Conservation (phyloP, 2,888 invertebrate genomes). For the Lasius fuliginosus region DNA sequence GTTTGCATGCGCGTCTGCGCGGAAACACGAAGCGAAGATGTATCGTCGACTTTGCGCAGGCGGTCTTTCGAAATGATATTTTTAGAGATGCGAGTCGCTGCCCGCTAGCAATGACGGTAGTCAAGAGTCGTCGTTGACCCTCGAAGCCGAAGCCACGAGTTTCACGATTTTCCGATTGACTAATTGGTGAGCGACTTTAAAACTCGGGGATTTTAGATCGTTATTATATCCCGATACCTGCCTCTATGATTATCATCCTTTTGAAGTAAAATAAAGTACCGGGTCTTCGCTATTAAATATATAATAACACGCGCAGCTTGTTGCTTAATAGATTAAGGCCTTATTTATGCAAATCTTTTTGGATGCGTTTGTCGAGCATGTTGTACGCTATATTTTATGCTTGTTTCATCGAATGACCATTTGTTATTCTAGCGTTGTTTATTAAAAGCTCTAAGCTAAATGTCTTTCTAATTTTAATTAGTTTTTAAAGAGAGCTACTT, state of each 20-base stretch:
- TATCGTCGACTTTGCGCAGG: constrained; percentile 67
- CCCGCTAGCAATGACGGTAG: constrained; percentile 68
- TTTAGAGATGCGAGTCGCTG: constrained; percentile 76
- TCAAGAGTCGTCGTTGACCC: constrained; percentile 69
- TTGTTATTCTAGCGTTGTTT: not conserved
- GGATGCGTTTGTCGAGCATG: not conserved
- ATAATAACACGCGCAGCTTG: not conserved
- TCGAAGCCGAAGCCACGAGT: constrained; percentile 57
- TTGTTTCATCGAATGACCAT: not conserved
- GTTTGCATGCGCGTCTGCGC: constrained; percentile 63
- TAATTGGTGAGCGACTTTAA: constrained; percentile 62
- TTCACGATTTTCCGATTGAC: constrained; percentile 51
- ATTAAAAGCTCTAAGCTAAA: not conserved
- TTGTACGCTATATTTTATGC: not conserved
- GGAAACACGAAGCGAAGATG: constrained; percentile 12
- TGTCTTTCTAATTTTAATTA: constrained; percentile 33
- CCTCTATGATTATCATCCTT: not conserved
- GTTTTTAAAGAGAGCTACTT: constrained; percentile 8
- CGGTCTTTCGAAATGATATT: constrained; percentile 76
- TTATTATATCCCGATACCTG: not conserved
- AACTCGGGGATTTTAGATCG: not conserved
- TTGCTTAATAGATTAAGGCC: not conserved
- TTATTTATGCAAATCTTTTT: constrained; percentile 8
- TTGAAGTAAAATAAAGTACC: not conserved
- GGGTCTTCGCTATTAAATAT: not conserved